Evolutionary conservation across 2,888 invertebrate species (phyloP).

Genomic region (Hecatera dysodea): DNA sequence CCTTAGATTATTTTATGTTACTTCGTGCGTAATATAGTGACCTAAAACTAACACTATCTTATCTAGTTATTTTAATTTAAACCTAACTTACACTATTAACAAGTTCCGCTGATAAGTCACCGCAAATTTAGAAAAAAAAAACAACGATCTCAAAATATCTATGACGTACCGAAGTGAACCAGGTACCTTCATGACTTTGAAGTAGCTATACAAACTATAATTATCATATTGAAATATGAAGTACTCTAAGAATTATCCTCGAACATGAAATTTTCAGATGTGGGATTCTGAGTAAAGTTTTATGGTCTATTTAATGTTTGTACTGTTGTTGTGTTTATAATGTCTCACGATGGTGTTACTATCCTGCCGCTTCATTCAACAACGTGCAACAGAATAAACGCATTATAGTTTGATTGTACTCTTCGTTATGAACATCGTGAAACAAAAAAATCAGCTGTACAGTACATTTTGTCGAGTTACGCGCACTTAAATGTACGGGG

Average conservation of each 20-base stretch:
- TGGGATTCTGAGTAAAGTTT: not conserved
- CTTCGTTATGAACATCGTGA: too few relatives aligned
- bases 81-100: not conserved
- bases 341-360: too few relatives aligned
- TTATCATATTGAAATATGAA: not conserved
- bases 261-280: not conserved
- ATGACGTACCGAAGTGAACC: not conserved
- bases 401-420: too few relatives aligned
- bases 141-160: not conserved
- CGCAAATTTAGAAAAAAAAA: not conserved
- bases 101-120: constrained; percentile 25
- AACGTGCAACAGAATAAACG: too few relatives aligned
- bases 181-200: constrained; percentile 39
- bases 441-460: too few relatives aligned
- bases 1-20: not conserved
- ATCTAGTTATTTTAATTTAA: constrained; percentile 21
- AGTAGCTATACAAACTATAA: constrained; percentile 41
- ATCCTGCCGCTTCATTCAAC: too few relatives aligned
- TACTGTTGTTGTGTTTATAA: too few relatives aligned
- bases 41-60: constrained; percentile 24
- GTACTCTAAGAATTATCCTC: not conserved
- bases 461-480: too few relatives aligned
- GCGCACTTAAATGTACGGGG: too few relatives aligned
- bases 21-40: constrained; percentile 18
- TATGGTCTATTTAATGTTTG: not conserved